A percentile compares a stretch with the other conserved stretches of the same genome.
These are phyloP conservation scores for Acrocyrtus sp. DNA, from an alignment of 2,888 invertebrate species.

Conservation along the genomic window DNA sequence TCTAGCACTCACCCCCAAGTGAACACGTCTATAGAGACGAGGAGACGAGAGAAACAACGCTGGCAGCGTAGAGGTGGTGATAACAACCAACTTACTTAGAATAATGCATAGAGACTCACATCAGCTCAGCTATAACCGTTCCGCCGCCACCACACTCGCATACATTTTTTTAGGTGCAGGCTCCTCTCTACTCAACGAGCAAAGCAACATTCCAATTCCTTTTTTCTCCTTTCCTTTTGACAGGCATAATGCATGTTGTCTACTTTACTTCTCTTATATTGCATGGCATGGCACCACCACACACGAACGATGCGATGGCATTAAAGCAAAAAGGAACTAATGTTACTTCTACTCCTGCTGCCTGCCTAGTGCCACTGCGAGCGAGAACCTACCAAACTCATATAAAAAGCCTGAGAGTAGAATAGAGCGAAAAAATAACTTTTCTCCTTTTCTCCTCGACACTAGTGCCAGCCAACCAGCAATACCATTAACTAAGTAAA, in stretches of 20 bases:
- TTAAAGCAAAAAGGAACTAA: slow-evolving; percentile 17
- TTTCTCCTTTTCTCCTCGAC: slow-evolving; percentile 37
- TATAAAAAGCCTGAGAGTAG: too few relatives aligned
- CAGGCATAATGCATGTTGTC: slow-evolving; percentile 42
- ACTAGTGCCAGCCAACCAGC: slow-evolving; percentile 21
- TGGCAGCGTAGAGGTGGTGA: slow-evolving; percentile 22
- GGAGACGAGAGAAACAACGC: slow-evolving; percentile 9
- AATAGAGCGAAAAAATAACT: slow-evolving; percentile 37
- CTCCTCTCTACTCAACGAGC: not conserved
- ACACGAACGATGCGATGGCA: slow-evolving; percentile 4
- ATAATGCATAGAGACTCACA: too few relatives aligned
- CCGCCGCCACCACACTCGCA: not conserved
- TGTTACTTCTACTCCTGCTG: too few relatives aligned
- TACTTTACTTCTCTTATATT: too few relatives aligned
- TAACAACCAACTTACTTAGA: too few relatives aligned
- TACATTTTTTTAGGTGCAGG: not conserved
- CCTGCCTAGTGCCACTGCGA: too few relatives aligned
- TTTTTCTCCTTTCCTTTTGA: too few relatives aligned
- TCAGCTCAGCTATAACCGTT: too few relatives aligned
- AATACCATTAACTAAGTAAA: slow-evolving; percentile 44
- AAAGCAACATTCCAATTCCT: slow-evolving; percentile 38
- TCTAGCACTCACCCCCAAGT: too few relatives aligned
- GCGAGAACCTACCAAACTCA: too few relatives aligned
- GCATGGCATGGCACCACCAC: too few relatives aligned
- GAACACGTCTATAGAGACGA: too few relatives aligned